Conservation (phyloP, 2,113 vertebrate species). For the Turnix velox region DNA sequence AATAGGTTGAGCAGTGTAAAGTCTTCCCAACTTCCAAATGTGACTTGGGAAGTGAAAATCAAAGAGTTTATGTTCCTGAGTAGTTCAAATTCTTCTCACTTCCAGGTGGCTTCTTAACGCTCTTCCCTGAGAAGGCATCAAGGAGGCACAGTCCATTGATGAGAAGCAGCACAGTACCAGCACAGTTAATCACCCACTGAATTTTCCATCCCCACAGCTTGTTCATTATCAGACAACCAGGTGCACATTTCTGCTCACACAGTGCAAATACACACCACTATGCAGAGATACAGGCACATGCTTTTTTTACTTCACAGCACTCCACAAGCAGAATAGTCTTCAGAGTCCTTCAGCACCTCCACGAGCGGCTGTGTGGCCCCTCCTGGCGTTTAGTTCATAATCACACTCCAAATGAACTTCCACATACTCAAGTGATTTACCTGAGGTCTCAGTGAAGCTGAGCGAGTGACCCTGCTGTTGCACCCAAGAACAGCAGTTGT, state of each 20-base stretch:
- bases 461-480: not conserved
- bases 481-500: not conserved
- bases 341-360: not conserved
- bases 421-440: not conserved
- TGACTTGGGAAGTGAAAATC: not conserved
- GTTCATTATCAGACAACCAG: not conserved
- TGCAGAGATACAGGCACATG: rapidly evolving
- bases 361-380: rapidly evolving
- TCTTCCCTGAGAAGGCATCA: not conserved
- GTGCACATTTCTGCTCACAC: not conserved
- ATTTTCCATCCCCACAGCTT: not conserved
- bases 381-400: not conserved
- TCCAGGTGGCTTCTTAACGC: not conserved
- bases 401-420: not conserved
- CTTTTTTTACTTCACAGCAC: not conserved
- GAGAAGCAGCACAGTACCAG: not conserved
- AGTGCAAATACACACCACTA: not conserved
- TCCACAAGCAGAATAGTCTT: not conserved
- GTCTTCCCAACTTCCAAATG: not conserved
- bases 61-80: not conserved
- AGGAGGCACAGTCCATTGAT: rapidly evolving
- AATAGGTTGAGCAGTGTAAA: not conserved
- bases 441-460: not conserved
- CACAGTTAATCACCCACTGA: rapidly evolving
- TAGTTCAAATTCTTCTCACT: rapidly evolving